Conservation (phyloP, 1,140 invertebrate genomes). For the Drosophila mojavensis region DNA sequence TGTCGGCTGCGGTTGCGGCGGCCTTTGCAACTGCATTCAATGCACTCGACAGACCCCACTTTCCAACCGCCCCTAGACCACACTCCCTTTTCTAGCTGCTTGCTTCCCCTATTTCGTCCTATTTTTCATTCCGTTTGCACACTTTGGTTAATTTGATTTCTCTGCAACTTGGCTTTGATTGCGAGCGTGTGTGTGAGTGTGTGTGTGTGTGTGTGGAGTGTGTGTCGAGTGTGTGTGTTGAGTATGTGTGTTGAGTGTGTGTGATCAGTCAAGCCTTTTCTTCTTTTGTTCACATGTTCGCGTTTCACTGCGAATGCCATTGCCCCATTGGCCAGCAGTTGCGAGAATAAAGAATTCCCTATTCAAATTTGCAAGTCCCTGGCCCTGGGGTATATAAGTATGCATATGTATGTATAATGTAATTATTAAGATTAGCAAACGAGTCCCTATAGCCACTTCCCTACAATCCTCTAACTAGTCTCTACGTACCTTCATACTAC, state of each 20-base stretch:
- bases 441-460: too few species aligned
- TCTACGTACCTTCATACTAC: too few species aligned
- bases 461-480: too few species aligned
- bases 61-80: too few species aligned
- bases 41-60: conserved; percentile 1
- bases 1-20: conserved; percentile 65
- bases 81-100: neutral
- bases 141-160: conserved; percentile 80
- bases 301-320: conserved; percentile 1
- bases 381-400: too few species aligned
- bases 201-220: conserved; percentile 18
- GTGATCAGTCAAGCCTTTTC: conserved; percentile 8
- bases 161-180: conserved; percentile 45
- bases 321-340: neutral
- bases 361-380: too few species aligned
- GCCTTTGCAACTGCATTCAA: conserved; percentile 36
- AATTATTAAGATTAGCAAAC: too few species aligned
- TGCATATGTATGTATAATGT: too few species aligned
- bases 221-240: conserved; percentile 10
- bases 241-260: conserved; percentile 19
- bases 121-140: conserved; percentile 58
- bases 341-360: neutral
- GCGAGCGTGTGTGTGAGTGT: conserved; percentile 20
- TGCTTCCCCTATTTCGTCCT: neutral
- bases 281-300: neutral